Conservation (phyloP, 2,797 vertebrate genomes). For the Myotis myotis region DNA sequence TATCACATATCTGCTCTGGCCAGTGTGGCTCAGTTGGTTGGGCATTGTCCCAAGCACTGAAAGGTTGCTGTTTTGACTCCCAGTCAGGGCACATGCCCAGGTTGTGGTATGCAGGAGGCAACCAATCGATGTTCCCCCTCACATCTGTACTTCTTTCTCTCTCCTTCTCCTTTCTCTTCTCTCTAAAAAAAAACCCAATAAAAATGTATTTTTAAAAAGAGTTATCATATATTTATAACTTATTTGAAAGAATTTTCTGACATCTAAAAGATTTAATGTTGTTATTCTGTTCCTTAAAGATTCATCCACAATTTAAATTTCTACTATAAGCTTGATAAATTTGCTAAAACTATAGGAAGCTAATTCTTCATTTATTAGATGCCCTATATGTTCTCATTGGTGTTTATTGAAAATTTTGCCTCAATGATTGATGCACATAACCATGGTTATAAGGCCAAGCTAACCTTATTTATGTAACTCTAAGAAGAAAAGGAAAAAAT, state of each 20-base stretch:
- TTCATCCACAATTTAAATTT: constrained; percentile 13
- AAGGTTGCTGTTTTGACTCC: neutral
- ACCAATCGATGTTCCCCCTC: neutral
- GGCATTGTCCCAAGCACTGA: neutral
- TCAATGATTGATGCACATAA: neutral
- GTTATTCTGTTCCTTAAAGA: neutral
- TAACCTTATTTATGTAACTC: neutral
- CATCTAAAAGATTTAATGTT: neutral
- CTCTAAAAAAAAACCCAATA: neutral
- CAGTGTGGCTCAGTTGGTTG: neutral
- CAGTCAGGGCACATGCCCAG: neutral
- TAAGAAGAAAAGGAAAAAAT: neutral
- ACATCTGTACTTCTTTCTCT: neutral
- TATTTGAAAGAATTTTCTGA: neutral
- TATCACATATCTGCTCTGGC: no score
- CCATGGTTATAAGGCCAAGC: neutral
- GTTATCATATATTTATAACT: neutral
- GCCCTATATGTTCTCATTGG: neutral
- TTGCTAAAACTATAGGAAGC: neutral
- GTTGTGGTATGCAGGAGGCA: neutral
- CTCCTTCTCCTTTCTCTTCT: neutral
- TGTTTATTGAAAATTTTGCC: neutral
- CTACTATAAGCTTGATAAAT: neutral
- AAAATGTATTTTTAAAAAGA: neutral
- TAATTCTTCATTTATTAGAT: neutral